A percentile compares a stretch with the other conserved stretches of the same genome.
These are phyloP conservation scores for Istiophorus platypterus DNA, from an alignment of 2,113 vertebrate species.

Conservation along the genomic window DNA sequence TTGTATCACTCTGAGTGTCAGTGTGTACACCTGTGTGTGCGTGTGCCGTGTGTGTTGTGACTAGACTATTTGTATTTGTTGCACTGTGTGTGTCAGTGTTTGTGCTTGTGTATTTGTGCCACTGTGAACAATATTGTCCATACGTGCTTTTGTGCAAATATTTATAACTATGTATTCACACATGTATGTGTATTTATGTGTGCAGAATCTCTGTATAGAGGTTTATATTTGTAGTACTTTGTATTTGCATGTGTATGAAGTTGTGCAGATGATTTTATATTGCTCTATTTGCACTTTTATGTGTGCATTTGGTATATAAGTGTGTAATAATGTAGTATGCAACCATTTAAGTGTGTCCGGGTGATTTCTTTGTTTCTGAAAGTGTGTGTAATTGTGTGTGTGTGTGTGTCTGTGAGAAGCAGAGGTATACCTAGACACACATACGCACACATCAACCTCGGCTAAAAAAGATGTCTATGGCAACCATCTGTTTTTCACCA, in stretches of 20 bases:
- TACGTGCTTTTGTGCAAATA: neutral
- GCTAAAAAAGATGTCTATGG: conserved; percentile 47
- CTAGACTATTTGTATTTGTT: neutral
- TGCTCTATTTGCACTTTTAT: neutral
- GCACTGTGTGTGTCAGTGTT: neutral
- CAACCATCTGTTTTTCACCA: conserved; percentile 65
- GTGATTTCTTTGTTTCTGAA: conserved; percentile 21
- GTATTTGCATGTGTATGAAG: neutral
- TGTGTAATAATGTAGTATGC: conserved; percentile 21
- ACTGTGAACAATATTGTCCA: neutral
- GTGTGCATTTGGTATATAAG: conserved; percentile 14
- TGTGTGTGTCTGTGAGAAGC: conserved; percentile 10
- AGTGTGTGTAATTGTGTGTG: neutral
- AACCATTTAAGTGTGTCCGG: neutral
- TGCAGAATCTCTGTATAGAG: neutral
- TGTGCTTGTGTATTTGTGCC: neutral
- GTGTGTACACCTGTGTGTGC: neutral
- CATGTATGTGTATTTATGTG: neutral
- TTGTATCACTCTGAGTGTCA: neutral
- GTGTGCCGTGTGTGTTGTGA: neutral
- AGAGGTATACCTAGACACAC: conserved; percentile 1
- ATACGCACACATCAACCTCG: conserved; percentile 17
- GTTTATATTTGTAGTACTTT: neutral
- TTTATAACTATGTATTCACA: neutral
- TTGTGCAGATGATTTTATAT: neutral